phyloP scores from a whole-genome alignment of 2,888 invertebrate species.

The Synanthedon myopaeformis region DNA sequence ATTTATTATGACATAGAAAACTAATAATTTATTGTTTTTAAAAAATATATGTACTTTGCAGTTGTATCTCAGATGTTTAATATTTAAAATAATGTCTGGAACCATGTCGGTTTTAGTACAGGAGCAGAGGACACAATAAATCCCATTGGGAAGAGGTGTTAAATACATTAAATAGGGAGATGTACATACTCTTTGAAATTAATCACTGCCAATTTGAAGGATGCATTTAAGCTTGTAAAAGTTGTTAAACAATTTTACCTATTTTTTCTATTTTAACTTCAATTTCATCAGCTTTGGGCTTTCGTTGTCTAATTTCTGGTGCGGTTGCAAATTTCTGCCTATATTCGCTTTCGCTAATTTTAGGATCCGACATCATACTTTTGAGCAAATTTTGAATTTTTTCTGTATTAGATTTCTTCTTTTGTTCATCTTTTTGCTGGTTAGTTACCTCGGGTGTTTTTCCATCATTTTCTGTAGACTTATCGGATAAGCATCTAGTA shows the following conservation, averaged over 20 bases:
- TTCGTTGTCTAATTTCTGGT: constrained; percentile 29
- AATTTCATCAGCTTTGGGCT: constrained; percentile 27
- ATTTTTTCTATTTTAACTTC: constrained; percentile 49
- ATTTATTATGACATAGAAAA: no score
- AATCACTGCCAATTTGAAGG: no score
- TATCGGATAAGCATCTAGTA: constrained; percentile 34
- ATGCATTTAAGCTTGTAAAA: no score
- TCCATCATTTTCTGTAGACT: constrained; percentile 36
- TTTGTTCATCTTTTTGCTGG: constrained; percentile 12
- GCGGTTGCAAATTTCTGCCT: constrained; percentile 44
- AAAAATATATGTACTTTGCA: no score
- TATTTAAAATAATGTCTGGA: no score
- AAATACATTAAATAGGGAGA: no score
- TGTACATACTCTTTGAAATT: no score
- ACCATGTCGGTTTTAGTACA: no score
- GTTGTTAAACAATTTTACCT: constrained; percentile 19
- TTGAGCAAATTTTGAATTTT: constrained; percentile 56
- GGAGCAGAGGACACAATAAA: no score
- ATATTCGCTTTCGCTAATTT: constrained; percentile 46
- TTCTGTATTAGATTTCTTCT: constrained; percentile 34
- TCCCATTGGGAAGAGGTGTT: no score
- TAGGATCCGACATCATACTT: constrained; percentile 49
- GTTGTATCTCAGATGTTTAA: no score
- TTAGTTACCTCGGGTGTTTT: constrained; percentile 14
- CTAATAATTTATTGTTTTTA: no score